Evolutionary conservation across 2,113 vertebrate genomes (phyloP), one percentile per base, ranked within the genome.

Genomic region (Etia nguti): DNA sequence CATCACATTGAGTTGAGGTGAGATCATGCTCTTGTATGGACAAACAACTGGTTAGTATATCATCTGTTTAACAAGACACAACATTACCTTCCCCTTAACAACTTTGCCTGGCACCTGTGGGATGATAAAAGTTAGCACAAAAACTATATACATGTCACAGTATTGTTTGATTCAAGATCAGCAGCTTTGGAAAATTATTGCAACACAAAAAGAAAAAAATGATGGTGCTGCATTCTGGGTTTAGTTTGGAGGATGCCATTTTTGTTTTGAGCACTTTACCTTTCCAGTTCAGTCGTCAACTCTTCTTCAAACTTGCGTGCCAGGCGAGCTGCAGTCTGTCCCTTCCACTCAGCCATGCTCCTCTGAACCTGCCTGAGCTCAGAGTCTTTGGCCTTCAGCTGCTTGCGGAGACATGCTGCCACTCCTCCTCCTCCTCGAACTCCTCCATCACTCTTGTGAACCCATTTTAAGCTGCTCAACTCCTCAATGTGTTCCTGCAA

Each of bases 401-500:
- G 96, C 77, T 92, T 95, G 60, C 87, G 93, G 26, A 96, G 91
- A 56, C 85, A 91, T 1, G 41, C 90, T 50, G 81, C 89, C 36
- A 34, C 79, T 34, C 93, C 91, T 34, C 89, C 93, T 38, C 88
- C 92, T 6, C 31, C 89, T 4, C 92, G 92, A 50, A 88, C 93
- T 16, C 79, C 92, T 15, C 31, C 89, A 5, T 93, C 93, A 50
- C 65, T 84, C 73, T 88, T 7, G 48, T 85, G 92, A 57, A 83
- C 55, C 79, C 92, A 83, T 86, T 89, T 95, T 88, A 96, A 79
- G 57, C 91, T 84, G 77, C 96, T 95, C 73, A 97, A 81, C 92
- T 97, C 96, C 81, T 96, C 94, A 6, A 96, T 89, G 91, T 97
- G 97, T 62, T 97, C 96, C 97, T 97, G 90, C 5, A 89, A 26